phyloP scores from a whole-genome alignment of 2,888 invertebrate species.

The Tethea ocularis region DNA sequence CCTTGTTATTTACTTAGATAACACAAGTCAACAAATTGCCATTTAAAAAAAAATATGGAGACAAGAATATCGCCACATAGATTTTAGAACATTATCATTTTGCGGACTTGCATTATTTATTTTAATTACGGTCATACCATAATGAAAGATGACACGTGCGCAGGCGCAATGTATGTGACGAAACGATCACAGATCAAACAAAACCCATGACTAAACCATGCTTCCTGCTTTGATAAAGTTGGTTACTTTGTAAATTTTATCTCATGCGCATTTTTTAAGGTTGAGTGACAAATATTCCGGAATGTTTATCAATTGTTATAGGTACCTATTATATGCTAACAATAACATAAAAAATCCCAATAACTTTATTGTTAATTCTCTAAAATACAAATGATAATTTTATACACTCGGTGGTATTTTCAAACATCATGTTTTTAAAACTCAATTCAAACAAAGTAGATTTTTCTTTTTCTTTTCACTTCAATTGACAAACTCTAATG shows the following conservation, averaged over 20 bases:
- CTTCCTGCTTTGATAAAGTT: background rate
- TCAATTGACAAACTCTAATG: too few relatives aligned
- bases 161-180: background rate
- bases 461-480: too few relatives aligned
- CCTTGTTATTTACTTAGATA: background rate
- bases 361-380: too few relatives aligned
- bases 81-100: too few relatives aligned
- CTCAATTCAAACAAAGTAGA: too few relatives aligned
- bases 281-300: background rate
- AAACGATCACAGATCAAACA: background rate
- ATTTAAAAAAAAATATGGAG: background rate
- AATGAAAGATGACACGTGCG: background rate
- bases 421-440: too few relatives aligned
- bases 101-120: too few relatives aligned
- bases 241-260: conserved; percentile 6
- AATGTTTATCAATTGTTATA: background rate
- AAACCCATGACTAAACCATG: background rate
- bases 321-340: too few relatives aligned
- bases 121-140: background rate
- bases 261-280: too few relatives aligned
- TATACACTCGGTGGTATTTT: too few relatives aligned
- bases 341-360: too few relatives aligned
- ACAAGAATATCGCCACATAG: background rate
- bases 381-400: too few relatives aligned
- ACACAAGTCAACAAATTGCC: background rate